A percentile compares a stretch with the other conserved stretches of the same genome.
Evolutionary conservation across 2,797 vertebrate species (phyloP).

Genomic region (Crypturellus tataupa): DNA sequence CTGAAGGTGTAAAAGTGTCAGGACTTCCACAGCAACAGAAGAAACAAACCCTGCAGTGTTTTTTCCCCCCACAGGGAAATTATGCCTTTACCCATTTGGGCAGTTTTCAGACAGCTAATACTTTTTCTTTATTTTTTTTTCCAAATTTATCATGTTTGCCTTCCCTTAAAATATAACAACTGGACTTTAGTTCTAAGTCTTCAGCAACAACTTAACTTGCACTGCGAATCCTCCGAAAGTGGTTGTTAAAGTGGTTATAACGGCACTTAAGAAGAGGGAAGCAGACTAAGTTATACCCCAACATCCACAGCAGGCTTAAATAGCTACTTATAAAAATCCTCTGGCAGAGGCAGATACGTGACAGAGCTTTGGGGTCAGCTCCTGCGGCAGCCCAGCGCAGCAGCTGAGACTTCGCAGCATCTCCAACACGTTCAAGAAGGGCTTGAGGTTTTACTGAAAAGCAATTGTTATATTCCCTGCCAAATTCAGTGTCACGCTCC

Average conservation of each 20-base stretch:
- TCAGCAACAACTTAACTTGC: neutral
- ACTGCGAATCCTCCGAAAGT: neutral
- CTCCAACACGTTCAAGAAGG: fast-evolving
- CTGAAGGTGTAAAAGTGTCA: neutral
- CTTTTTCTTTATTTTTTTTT: neutral
- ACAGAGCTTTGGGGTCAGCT: neutral
- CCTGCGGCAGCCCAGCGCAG: neutral
- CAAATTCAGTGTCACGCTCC: neutral
- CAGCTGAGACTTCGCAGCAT: neutral
- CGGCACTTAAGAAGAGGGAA: neutral
- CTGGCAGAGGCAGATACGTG: neutral
- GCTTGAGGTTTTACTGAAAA: neutral
- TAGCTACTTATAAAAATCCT: fast-evolving
- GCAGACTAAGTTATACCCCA: neutral
- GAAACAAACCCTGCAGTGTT: neutral
- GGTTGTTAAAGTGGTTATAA: neutral
- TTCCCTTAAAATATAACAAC: too few relatives aligned
- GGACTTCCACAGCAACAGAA: neutral
- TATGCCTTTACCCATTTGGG: neutral
- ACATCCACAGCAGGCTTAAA: neutral
- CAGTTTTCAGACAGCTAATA: neutral
- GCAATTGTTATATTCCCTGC: neutral
- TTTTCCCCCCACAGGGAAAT: neutral
- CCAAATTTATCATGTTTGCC: neutral
- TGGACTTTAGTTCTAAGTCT: neutral